phyloP scores from a whole-genome alignment of 2,888 invertebrate genomes.

The Chrysomela aeneicollis region DNA sequence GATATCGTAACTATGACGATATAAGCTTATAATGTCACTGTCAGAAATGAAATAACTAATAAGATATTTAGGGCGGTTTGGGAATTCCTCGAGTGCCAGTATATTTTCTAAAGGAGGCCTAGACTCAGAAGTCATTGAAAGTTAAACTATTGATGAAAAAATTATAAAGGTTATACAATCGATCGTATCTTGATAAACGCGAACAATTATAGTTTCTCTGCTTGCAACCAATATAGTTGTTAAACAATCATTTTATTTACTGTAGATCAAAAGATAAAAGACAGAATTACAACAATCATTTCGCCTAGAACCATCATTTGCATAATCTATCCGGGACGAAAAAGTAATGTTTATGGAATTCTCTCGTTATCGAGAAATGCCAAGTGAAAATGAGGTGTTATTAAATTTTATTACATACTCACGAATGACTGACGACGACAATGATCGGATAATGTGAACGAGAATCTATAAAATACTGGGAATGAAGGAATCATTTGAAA shows the following conservation, averaged over 20 bases:
- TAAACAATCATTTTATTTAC: conserved; percentile 35
- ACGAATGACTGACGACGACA: neutral
- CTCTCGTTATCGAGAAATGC: conserved; percentile 18
- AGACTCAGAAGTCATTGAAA: too few relatives aligned
- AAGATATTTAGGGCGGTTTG: too few relatives aligned
- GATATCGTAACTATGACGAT: too few relatives aligned
- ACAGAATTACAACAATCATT: conserved; percentile 23
- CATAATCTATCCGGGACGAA: conserved; percentile 21
- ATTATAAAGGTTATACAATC: conserved; percentile 20
- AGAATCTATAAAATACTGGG: neutral
- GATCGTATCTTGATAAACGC: conserved; percentile 28
- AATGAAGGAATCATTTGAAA: neutral
- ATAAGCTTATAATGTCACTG: too few relatives aligned
- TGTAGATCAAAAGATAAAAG: conserved; percentile 29
- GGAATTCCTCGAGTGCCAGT: too few relatives aligned
- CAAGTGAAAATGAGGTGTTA: conserved; percentile 16
- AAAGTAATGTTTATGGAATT: conserved; percentile 13
- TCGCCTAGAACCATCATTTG: conserved; percentile 25
- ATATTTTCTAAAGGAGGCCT: too few relatives aligned
- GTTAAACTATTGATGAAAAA: conserved; percentile 1
- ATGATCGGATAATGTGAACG: neutral
- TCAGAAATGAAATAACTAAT: too few relatives aligned
- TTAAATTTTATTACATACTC: conserved; percentile 11
- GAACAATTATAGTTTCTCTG: conserved; percentile 29
- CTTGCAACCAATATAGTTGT: conserved; percentile 35